Base-by-base conservation (phyloP, 1,140 invertebrate species). In the Zaprionus africanus region DNA sequence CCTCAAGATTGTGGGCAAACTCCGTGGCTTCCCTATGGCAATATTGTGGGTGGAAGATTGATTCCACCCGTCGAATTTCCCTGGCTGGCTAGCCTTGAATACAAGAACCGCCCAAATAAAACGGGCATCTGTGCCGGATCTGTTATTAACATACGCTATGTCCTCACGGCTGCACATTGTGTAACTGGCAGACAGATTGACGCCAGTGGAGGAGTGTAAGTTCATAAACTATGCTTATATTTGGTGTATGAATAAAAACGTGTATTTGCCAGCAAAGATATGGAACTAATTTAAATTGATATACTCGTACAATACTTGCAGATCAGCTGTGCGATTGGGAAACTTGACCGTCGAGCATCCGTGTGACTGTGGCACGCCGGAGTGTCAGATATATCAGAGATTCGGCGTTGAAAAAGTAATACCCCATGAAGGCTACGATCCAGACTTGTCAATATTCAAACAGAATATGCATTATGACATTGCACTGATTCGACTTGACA, bases 111-210 rank as follows among this genome's bases (percentile, higher is more conserved):
- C 1, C 22, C 46, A 9, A 51, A 51, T 19, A 5, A 22, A 22
- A 22, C 19, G n/a, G 53, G 53, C 1, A 9, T 15, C 13, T 56
- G 53, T 56, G 53, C 24, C 5, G 53, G 53, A 26, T 56, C 53
- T 13, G 53, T 56, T 26, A 17, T 56, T 31, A 56, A 56, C 9
- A 31, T 24, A n/a, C 53, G 22, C 1, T 56, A 56, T 24, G 53
- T 56, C 7, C 22, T 56, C 1, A 56, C 53, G 5, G 53, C 53
- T 12, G 53, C 53, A n/a, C 53, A 56, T n/a, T 56, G 53, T 31
- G 53, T 56, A n/a, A n/a, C 28, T 31, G 53, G 53, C 22, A 7
- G n/a, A 31, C 22, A 4, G 11, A 26, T 31, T n/a, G 24, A 9
- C 5, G 1, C 13, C 1, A n/a, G 11, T 22, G 26, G 22, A 17